Percentiles rank a stretch among this genome's conserved stretches.
phyloP scores from a whole-genome alignment of 2,888 invertebrate species.

The Amphipoea oculea region DNA sequence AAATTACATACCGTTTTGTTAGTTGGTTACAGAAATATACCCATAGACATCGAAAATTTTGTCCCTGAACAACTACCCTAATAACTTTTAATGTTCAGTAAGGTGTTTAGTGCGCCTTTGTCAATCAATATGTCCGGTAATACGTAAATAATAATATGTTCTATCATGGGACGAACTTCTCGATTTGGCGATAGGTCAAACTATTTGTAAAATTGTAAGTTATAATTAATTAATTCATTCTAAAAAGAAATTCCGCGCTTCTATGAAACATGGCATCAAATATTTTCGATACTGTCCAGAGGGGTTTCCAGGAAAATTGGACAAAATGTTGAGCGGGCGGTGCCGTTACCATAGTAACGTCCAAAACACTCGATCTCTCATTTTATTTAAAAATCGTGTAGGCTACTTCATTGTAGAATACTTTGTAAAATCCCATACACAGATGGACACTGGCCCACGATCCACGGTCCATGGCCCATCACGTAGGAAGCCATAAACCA shows the following conservation, averaged over 20 bases:
- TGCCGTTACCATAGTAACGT: background rate
- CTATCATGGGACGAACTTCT: background rate
- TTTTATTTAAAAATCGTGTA: background rate
- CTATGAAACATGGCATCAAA: background rate
- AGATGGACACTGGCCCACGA: too few relatives aligned
- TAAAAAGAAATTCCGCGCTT: background rate
- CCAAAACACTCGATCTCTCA: background rate
- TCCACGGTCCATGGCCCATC: too few relatives aligned
- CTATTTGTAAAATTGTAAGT: too few relatives aligned
- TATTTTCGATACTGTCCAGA: background rate
- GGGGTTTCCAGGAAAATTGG: background rate
- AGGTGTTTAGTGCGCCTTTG: background rate
- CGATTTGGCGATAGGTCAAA: background rate
- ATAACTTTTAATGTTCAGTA: background rate
- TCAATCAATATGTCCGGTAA: background rate
- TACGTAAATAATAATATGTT: background rate
- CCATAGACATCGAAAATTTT: too few relatives aligned
- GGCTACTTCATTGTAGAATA: background rate
- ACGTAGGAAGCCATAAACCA: too few relatives aligned
- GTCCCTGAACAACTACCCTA: too few relatives aligned
- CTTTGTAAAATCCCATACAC: background rate
- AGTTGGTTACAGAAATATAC: too few relatives aligned
- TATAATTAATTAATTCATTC: background rate
- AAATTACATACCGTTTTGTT: too few relatives aligned
- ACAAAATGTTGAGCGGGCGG: background rate